Percentiles rank a stretch among this genome's conserved stretches.
phyloP scores from a whole-genome alignment of 2,113 vertebrate genomes.

The Macquaria australasica region DNA sequence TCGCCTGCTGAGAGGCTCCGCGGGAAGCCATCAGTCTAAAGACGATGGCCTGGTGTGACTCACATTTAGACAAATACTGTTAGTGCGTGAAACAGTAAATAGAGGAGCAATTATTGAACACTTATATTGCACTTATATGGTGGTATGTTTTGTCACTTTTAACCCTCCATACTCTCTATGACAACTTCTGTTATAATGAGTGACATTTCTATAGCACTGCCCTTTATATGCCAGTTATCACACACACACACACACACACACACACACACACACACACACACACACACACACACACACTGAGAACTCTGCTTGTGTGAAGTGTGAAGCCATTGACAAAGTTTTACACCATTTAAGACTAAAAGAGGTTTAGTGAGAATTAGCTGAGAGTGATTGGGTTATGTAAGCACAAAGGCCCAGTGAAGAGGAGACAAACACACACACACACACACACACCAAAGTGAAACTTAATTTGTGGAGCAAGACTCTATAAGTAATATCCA shows the following conservation, averaged over 20 bases:
- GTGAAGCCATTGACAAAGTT: slow-evolving; percentile 34
- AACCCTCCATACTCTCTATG: background rate
- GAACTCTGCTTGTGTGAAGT: background rate
- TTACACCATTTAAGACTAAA: slow-evolving; percentile 44
- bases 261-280: slow-evolving; percentile 11
- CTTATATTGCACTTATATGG: no score
- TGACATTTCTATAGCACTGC: background rate
- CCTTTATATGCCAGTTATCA: background rate
- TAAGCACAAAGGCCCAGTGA: slow-evolving; percentile 39
- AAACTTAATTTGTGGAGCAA: background rate
- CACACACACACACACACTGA: slow-evolving; percentile 26
- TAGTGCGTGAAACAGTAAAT: background rate
- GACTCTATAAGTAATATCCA: background rate
- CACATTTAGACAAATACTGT: background rate
- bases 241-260: background rate
- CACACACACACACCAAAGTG: background rate
- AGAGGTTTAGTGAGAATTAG: slow-evolving; percentile 66
- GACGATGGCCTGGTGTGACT: background rate
- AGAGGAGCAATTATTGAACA: background rate
- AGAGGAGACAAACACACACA: background rate
- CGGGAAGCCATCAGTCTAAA: background rate
- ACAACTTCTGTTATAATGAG: background rate
- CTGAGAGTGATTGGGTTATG: slow-evolving; percentile 54
- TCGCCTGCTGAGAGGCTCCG: background rate
- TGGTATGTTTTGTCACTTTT: background rate